Percentiles rank a stretch among this genome's conserved stretches.
These are phyloP conservation scores for Balaenoptera acutorostrata DNA, from an alignment of 2,113 vertebrate genomes.

Conservation along the genomic window DNA sequence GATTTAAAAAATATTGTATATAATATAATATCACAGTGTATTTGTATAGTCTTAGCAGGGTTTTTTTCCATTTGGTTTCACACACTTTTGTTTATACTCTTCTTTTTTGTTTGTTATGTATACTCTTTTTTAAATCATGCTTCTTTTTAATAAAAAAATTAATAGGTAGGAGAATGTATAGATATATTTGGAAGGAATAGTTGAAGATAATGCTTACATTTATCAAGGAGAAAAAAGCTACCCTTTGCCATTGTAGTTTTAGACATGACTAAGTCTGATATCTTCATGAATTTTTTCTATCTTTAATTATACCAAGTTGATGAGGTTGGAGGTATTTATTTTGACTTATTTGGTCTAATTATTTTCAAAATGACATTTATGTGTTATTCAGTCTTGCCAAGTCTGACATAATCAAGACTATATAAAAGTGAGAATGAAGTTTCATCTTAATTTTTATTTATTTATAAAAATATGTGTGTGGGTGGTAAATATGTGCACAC, in stretches of 20 bases:
- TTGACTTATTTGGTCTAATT: neutral
- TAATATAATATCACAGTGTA: neutral
- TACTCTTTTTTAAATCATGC: neutral
- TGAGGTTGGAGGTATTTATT: neutral
- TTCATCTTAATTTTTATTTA: conserved; percentile 35
- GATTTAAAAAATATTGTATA: neutral
- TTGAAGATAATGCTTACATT: neutral
- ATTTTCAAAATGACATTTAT: conserved; percentile 32
- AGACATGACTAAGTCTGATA: neutral
- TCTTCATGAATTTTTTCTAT: neutral
- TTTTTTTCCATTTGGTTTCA: conserved; percentile 24
- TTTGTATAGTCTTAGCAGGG: neutral
- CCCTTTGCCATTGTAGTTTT: neutral
- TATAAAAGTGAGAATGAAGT: neutral
- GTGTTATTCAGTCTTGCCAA: neutral
- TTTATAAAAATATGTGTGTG: neutral
- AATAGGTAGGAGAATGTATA: neutral
- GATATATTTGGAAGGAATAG: neutral
- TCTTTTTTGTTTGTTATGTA: neutral
- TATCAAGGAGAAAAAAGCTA: neutral
- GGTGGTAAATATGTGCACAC: neutral
- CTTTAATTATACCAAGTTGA: neutral
- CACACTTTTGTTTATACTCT: neutral
- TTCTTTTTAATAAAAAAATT: neutral
- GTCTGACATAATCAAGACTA: neutral